Evolutionary conservation across 2,888 invertebrate genomes (phyloP), one percentile per base, ranked within the genome.

Genomic region (Drosophila meridionalis): DNA sequence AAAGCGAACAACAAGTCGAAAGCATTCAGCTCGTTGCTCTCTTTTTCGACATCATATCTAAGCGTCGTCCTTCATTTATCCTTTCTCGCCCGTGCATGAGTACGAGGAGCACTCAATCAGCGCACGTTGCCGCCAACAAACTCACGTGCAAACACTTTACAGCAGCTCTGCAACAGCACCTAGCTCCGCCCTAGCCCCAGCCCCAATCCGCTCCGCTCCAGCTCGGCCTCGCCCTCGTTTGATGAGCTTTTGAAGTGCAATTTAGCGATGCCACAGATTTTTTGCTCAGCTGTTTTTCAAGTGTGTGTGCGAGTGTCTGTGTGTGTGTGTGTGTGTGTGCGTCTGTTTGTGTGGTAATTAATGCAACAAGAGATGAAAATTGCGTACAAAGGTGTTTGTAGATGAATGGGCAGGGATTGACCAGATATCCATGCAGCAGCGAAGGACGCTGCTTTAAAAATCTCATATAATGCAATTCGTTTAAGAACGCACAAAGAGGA

Each of bases 81-180:
- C 90, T 85, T 89, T 79, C 52, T 52, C 60, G 62, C 66, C 69
- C 52, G 62, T 78, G 67, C 61, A 61, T 67, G 68, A 53, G 67
- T 68, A 63, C 60, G 67, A 75, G 73, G 45, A 78, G 86, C 76
- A 89, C 90, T 88, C 90, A 90, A 90, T 90, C 89, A 89, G 85
- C 87, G 77, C 89, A 87, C 83, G 83, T 88, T 80, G 85, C 82
- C 83, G 86, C 79, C 90, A 76, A 85, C 75, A 78, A 79, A 78
- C 90, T 90, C 87, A 87, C 87, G 87, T 87, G 87, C 90, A 83
- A 88, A 87, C 90, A 90, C 89, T 90, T 89, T 90, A 81, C 89
- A 66, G 58, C 66, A 48, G 48, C 42, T 32, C 43, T 9, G 32
- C 52, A 42, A 1, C 42, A 12, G 8, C 4, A 7, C 7, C 20